Percentiles rank a stretch among this genome's conserved stretches.
These are phyloP conservation scores for Montipora efflorescens DNA, from an alignment of 64 coral and sea anemone genomes.

Conservation along the genomic window DNA sequence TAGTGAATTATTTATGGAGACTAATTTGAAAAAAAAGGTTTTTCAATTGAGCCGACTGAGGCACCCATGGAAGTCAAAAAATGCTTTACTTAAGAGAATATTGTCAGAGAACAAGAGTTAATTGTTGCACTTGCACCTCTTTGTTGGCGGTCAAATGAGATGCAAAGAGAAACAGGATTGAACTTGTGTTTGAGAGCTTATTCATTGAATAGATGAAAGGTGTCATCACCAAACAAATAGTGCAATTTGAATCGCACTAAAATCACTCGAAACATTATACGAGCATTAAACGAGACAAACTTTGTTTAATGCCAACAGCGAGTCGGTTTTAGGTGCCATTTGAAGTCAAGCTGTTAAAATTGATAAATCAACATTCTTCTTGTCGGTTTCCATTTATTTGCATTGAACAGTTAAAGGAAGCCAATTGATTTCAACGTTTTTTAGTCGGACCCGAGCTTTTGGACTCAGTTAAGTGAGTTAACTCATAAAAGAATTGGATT, in stretches of 20 bases:
- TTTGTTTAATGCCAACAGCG: background rate
- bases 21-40: background rate
- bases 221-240: conserved; percentile 25
- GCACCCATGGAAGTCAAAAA: background rate
- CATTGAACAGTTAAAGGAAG: no score
- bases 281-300: background rate
- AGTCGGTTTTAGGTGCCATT: background rate
- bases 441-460: no score
- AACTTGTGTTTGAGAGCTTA: background rate
- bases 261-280: background rate
- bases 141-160: conserved; percentile 13
- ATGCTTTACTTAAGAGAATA: background rate
- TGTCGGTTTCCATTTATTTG: no score
- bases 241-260: background rate
- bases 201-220: background rate
- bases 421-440: no score
- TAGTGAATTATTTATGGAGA: background rate
- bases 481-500: background rate
- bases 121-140: background rate
- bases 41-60: background rate
- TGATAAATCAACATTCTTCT: no score
- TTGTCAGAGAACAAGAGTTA: background rate
- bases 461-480: no score
- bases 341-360: background rate
- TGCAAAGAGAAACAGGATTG: conserved; percentile 2